Base-by-base conservation (phyloP, 2,113 vertebrate genomes). In the Rhinichthys klamathensis region DNA sequence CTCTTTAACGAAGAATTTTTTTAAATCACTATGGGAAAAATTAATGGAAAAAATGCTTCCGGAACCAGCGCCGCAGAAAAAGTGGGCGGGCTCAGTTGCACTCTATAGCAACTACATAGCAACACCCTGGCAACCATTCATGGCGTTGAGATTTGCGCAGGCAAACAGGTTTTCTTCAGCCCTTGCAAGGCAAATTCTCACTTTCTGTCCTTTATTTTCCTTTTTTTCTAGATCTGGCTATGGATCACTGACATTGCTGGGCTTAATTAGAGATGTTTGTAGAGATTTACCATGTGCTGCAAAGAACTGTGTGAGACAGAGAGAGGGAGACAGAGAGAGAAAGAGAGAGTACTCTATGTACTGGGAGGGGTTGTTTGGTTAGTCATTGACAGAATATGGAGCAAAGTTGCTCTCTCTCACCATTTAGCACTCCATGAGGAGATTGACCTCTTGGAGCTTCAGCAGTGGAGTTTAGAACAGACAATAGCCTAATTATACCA, bases 201-300 rank as follows among this genome's bases (percentile, higher is more conserved):
- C 61, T 85, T 21, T 46, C 12, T 51, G 25, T 32, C 10, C 27
- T 73, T 80, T 65, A 79, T 35, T 32, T 41, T 65, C 12, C 16
- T 16, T 21, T 79, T 44, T 72, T n/a, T 23, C 49, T n/a, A 41
- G 3, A 58, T 58, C 30, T 80, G 51, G 16, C 38, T 84, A 60
- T 78, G 88, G 87, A 90, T 89, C 85, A 30, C 89, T 91, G 87
- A 80, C 83, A 89, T 80, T 83, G 82, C 94, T 93, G 93, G 92
- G 90, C 92, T 91, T 91, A 92, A 94, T 95, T 94, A 93, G 81
- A 91, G 92, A 92, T 93, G 93, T 93, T 93, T 94, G 93, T 93
- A 91, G 92, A 93, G 88, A 90, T 92, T 90, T 92, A 92, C 93
- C 93, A 95, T 93, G 92, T 93, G 93, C 89, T 41, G 3, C 86